Conservation (phyloP, 2,888 invertebrate species). For the Rambutsinella grinnellia region DNA sequence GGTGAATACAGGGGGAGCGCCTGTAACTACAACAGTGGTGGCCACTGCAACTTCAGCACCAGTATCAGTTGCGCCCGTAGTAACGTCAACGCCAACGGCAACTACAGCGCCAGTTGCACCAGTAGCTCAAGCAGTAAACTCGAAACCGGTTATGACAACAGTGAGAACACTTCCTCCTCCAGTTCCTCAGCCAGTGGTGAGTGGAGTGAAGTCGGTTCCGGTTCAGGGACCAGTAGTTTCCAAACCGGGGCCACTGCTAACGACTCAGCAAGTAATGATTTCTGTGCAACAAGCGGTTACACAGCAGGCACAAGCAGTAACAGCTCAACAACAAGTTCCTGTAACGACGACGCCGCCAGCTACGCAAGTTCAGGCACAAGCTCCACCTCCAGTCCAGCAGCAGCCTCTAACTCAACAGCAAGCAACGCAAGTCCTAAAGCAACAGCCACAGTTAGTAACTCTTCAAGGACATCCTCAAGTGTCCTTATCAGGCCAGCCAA, state of each 20-base stretch:
- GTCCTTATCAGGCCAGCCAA: conserved; percentile 4
- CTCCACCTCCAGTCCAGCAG: neutral
- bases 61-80: neutral
- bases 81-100: neutral
- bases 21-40: conserved; percentile 12
- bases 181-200: conserved; percentile 2
- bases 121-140: neutral
- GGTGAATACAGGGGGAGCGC: neutral
- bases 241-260: neutral
- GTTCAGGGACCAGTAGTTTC: neutral
- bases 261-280: conserved; percentile 10
- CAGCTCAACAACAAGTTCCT: no score
- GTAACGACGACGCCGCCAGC: no score
- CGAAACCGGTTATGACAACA: conserved; percentile 3
- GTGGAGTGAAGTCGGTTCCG: conserved; percentile 29
- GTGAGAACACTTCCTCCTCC: conserved; percentile 2
- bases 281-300: conserved; percentile 1
- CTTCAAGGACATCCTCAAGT: no score
- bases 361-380: neutral
- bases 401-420: neutral
- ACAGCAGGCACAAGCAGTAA: no score
- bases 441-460: neutral
- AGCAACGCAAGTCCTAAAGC: neutral
- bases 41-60: conserved; percentile 15
- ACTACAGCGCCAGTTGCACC: neutral